A percentile compares a stretch with the other conserved stretches of the same genome.
phyloP scores from a whole-genome alignment of 1,140 invertebrate genomes.

The Bombus picipes region DNA sequence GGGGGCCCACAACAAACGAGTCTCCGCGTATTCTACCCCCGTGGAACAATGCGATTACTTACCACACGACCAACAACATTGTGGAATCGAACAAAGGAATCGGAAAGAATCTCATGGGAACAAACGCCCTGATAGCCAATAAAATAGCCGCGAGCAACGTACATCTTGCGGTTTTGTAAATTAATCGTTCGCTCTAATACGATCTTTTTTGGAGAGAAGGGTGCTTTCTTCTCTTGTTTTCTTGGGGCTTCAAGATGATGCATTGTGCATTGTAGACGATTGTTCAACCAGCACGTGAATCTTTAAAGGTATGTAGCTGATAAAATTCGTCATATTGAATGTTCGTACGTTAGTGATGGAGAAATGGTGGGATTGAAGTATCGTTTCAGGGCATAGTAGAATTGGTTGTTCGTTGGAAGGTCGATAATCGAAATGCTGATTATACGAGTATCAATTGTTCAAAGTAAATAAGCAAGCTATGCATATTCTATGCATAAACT shows the following conservation, averaged over 20 bases:
- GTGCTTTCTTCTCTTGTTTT: background rate
- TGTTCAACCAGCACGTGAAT: background rate
- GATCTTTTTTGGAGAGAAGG: background rate
- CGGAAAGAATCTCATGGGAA: constrained; percentile 29
- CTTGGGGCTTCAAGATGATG: background rate
- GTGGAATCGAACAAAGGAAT: constrained; percentile 45
- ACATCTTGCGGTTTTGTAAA: background rate
- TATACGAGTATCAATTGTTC: background rate
- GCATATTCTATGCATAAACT: no score
- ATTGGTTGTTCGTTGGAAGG: background rate
- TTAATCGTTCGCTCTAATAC: background rate
- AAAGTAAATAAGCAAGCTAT: background rate
- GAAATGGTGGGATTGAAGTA: background rate
- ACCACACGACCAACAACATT: constrained; percentile 34
- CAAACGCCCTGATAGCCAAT: constrained; percentile 11
- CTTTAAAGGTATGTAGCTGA: background rate
- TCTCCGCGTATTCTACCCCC: constrained; percentile 7
- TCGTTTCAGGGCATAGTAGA: background rate
- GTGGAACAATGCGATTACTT: constrained; percentile 60
- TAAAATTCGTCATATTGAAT: background rate
- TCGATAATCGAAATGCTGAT: background rate
- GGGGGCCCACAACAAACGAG: constrained; percentile 38
- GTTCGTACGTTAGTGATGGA: background rate
- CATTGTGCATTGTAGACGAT: background rate
- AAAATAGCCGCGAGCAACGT: background rate